Conservation (phyloP, 2,888 invertebrate species). For the Antheraea assamensis region DNA sequence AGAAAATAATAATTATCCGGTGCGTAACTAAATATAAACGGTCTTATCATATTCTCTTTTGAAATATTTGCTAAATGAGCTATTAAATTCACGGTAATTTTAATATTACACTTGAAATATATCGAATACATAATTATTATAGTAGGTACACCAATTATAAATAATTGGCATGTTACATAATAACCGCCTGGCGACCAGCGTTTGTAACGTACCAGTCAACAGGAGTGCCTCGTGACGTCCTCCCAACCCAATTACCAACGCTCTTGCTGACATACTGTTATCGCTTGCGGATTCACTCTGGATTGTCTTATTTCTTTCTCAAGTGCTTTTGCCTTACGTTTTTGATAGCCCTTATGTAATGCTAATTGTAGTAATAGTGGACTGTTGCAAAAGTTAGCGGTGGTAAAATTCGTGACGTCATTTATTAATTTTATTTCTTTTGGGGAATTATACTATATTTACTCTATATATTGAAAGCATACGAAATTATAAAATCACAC, state of each 20-base stretch:
- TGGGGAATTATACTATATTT: neutral
- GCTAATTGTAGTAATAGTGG: neutral
- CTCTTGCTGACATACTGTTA: neutral
- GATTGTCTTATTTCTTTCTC: neutral
- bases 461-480: neutral
- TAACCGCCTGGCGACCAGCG: neutral
- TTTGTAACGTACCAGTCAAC: slow-evolving; percentile 5
- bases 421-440: no score
- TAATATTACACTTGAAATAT: neutral
- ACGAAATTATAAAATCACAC: neutral
- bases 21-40: neutral
- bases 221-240: neutral
- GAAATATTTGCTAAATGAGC: neutral
- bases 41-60: neutral
- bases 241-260: neutral
- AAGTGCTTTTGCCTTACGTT: neutral
- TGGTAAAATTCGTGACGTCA: neutral
- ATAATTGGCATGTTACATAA: slow-evolving; percentile 3
- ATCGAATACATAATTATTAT: neutral
- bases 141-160: neutral
- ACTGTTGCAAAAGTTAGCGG: no score
- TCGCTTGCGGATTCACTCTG: neutral
- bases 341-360: neutral
- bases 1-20: neutral
- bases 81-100: neutral